Percentiles rank a stretch among this genome's conserved stretches.
Conservation (phyloP, 2,797 vertebrate species). For the Acanthis flammea region DNA sequence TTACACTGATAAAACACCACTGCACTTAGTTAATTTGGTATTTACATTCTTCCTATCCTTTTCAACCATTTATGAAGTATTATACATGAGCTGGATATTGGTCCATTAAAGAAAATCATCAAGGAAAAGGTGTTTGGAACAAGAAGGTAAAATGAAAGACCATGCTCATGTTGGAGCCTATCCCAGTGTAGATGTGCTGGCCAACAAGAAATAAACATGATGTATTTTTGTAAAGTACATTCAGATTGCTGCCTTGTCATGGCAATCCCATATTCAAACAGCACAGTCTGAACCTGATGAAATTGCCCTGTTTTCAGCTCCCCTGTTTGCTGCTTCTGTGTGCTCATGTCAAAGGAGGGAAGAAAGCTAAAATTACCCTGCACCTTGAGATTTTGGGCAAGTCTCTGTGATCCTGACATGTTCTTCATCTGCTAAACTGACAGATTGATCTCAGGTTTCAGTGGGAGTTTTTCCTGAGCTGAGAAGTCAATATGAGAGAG, state of each 20-base stretch:
- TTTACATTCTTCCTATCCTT: not conserved
- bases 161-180: not conserved
- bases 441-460: not conserved
- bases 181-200: not conserved
- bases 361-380: not conserved
- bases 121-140: not conserved
- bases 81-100: not conserved
- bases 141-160: not conserved
- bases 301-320: not conserved
- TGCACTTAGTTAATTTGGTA: not conserved
- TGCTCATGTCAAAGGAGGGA: not conserved
- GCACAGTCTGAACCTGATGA: not conserved
- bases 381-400: not conserved
- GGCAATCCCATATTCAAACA: not conserved
- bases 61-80: not conserved
- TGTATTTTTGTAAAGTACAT: not conserved
- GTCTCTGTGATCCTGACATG: not conserved
- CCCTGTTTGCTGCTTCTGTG: not conserved
- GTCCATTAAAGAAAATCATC: not conserved
- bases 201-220: not conserved
- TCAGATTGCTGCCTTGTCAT: not conserved
- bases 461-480: not conserved
- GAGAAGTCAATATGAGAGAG: not conserved
- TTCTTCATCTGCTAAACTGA: not conserved
- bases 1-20: not conserved